Evolutionary conservation across 2,113 vertebrate species (phyloP), one percentile per base, ranked within the genome.

Genomic region (Trogon melanurus): DNA sequence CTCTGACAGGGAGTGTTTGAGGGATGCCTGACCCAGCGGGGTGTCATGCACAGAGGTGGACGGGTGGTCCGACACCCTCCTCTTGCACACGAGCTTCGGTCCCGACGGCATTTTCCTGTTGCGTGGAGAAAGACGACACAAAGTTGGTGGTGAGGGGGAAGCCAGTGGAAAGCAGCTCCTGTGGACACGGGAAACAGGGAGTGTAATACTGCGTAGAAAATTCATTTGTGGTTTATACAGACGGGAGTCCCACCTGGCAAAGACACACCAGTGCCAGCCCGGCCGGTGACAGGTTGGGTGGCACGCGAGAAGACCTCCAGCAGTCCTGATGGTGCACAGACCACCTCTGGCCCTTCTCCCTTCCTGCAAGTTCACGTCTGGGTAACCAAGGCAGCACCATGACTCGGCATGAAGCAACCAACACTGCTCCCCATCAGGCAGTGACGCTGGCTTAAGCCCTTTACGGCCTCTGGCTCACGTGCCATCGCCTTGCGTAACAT

Each of bases 391-490:
- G 67, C 50, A 45, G 71, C 16, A 13, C 17, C 66, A 7, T 1
- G 3, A 16, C 48, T 56, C 44, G 13, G 23, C 10, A 48, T 4
- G 4, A 64, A 64, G 48, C 64, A 34, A 58, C 13, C 29, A 13
- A 41, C 10, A 3, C 27, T 2, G 12, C 73, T 53, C 70, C 1
- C 7, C 1, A 34, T 16, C 51, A 16, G 70, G 76, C 71, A 16
- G 45, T 16, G 82, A 30, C 13, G 2, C 9, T 1, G 4, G 48
- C 36, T 51, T 3, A 14, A 21, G 82, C 36, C 34, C 58, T 10
- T 64, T 3, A 4, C 0, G 1, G 38, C 79, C 56, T 34, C 48
- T 0, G 2, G 8, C 10, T 11, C 20, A 1, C 0, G 20, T 0
- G 0, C 60, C 30, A 71, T 15, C 15, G 1, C 65, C 64, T 16